Evolutionary conservation across 2,797 vertebrate species (phyloP).

Genomic region (Macrochelys suwanniensis): DNA sequence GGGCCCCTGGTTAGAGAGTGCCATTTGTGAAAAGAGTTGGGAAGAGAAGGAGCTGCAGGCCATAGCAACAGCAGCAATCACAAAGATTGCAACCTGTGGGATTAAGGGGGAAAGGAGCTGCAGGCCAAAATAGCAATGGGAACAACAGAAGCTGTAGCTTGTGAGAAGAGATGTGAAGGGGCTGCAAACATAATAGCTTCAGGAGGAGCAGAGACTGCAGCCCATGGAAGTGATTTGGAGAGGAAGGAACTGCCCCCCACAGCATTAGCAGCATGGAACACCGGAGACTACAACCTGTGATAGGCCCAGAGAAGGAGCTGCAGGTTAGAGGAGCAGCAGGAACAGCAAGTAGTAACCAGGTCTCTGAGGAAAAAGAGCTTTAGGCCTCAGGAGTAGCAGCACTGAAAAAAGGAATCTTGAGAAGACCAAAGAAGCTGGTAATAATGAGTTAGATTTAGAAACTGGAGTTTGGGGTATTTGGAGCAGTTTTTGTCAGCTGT

Average conservation of each 20-base stretch:
- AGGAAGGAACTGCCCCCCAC: not conserved
- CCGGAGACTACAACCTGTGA: not conserved
- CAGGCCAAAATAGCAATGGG: not conserved
- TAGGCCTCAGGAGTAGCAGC: not conserved
- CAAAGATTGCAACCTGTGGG: not conserved
- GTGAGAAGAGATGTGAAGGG: not conserved
- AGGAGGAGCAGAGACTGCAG: conserved; percentile 1
- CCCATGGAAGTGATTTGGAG: conserved; percentile 9
- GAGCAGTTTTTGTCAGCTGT: not conserved
- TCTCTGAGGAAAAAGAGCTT: not conserved
- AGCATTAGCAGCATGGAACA: not conserved
- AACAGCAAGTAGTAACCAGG: not conserved
- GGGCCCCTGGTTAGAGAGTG: not conserved
- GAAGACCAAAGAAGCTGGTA: not conserved
- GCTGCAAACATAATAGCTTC: not conserved
- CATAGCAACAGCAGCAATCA: not conserved
- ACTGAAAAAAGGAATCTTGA: not conserved
- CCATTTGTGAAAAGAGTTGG: not conserved
- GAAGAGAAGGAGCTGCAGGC: not conserved
- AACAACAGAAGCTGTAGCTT: not conserved
- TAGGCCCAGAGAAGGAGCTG: not conserved
- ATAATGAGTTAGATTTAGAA: not conserved
- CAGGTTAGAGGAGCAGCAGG: not conserved
- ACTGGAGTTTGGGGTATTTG: not conserved
- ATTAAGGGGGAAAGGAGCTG: not conserved